These are phyloP conservation scores for Todus mexicanus DNA, from an alignment of 2,797 vertebrate genomes.

Conservation along the genomic window DNA sequence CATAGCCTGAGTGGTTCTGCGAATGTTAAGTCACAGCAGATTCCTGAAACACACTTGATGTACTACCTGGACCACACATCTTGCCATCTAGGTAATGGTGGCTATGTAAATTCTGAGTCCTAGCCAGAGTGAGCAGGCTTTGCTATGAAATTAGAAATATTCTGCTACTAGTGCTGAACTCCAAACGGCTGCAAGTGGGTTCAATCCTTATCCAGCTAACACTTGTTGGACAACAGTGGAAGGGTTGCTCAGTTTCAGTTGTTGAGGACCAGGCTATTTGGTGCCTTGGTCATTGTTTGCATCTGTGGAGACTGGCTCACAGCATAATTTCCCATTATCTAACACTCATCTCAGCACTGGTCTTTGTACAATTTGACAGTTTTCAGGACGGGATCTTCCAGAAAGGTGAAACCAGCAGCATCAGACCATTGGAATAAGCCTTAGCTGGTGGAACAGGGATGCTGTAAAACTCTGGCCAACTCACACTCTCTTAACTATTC, in stretches of 20 bases:
- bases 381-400: not conserved
- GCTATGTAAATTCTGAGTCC: not conserved
- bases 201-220: not conserved
- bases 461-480: not conserved
- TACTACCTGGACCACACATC: no score
- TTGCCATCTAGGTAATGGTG: not conserved
- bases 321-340: not conserved
- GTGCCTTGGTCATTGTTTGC: not conserved
- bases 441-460: not conserved
- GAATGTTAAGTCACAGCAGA: not conserved
- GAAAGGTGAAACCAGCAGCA: not conserved
- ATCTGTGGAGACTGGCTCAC: not conserved
- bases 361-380: not conserved
- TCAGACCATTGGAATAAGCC: not conserved
- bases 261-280: not conserved
- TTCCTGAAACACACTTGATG: not conserved
- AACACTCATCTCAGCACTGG: not conserved
- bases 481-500: not conserved
- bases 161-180: not conserved
- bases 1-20: not conserved
- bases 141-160: not conserved
- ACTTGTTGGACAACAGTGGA: not conserved
- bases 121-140: not conserved
- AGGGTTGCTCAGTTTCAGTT: not conserved
- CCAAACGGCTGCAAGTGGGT: not conserved